Conservation (phyloP, 2,888 invertebrate genomes). For the Xestoiulus laeticollis region DNA sequence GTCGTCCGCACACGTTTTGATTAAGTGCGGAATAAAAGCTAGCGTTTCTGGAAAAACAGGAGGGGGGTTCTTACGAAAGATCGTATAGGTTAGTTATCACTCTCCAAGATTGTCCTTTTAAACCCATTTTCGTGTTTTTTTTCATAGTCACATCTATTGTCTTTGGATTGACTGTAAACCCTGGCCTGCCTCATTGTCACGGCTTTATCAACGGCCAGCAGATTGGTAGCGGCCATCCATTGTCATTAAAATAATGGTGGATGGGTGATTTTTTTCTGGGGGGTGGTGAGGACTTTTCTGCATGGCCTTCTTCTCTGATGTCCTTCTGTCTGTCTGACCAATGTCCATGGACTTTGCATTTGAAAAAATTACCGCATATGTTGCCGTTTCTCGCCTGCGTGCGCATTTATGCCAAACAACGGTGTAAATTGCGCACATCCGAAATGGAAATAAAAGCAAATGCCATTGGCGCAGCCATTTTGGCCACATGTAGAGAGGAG, state of each 20-base stretch:
- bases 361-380: background rate
- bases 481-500: slow-evolving; percentile 15
- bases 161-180: background rate
- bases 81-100: background rate
- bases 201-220: slow-evolving; percentile 6
- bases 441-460: slow-evolving; percentile 3
- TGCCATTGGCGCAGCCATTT: slow-evolving; percentile 2
- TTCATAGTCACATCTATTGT: background rate
- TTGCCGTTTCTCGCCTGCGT: background rate
- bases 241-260: slow-evolving; percentile 28
- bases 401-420: background rate
- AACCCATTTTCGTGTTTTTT: background rate
- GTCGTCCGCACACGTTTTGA: background rate
- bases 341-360: too few relatives aligned
- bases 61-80: too few relatives aligned
- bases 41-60: too few relatives aligned
- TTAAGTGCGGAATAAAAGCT: slow-evolving; percentile 10
- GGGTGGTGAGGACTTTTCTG: too few relatives aligned
- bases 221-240: background rate
- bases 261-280: background rate
- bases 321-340: too few relatives aligned
- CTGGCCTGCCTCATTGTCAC: background rate
- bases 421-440: background rate
- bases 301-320: too few relatives aligned
- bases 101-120: background rate